Evolutionary conservation across 1,140 invertebrate genomes (phyloP).

Genomic region (Hermetia illucens): DNA sequence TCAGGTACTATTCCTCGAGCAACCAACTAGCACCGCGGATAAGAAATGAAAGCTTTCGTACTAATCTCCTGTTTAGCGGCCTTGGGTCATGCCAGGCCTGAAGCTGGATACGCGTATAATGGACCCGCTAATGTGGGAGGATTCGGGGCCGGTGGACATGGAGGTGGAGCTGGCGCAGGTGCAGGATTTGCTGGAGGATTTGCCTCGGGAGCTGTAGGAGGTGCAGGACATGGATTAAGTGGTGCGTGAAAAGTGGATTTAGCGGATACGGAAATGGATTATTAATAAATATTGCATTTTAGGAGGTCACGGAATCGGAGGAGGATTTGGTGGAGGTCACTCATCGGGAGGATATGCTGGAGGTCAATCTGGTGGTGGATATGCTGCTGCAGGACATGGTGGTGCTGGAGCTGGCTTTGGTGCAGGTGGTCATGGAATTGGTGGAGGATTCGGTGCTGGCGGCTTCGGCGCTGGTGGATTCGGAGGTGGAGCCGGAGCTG

Average conservation of each 20-base stretch:
- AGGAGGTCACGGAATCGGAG: conserved; percentile 10
- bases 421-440: conserved; percentile 28
- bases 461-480: conserved; percentile 29
- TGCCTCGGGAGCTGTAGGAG: conserved; percentile 11
- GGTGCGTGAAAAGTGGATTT: conserved; percentile 19
- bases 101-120: too few species aligned
- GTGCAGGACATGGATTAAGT: conserved; percentile 13
- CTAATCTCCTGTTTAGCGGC: too few species aligned
- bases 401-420: conserved; percentile 26
- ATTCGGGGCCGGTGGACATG: conserved; percentile 21
- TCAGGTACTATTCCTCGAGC: too few species aligned
- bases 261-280: conserved; percentile 31
- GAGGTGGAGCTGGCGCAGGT: conserved; percentile 27
- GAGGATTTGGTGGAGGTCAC: conserved; percentile 12
- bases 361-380: too few species aligned
- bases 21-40: too few species aligned
- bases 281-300: too few species aligned
- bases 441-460: conserved; percentile 30
- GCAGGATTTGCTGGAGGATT: conserved; percentile 17
- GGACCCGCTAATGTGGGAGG: too few species aligned
- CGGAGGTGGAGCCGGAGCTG: conserved; percentile 24
- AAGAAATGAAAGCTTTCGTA: too few species aligned
- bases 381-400: conserved; percentile 11
- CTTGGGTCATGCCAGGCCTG: too few species aligned
- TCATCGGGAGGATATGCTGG: conserved; percentile 23